A percentile compares a stretch with the other conserved stretches of the same genome.
phyloP scores from a whole-genome alignment of 2,113 vertebrate genomes.

The Pseudorasbora parva region DNA sequence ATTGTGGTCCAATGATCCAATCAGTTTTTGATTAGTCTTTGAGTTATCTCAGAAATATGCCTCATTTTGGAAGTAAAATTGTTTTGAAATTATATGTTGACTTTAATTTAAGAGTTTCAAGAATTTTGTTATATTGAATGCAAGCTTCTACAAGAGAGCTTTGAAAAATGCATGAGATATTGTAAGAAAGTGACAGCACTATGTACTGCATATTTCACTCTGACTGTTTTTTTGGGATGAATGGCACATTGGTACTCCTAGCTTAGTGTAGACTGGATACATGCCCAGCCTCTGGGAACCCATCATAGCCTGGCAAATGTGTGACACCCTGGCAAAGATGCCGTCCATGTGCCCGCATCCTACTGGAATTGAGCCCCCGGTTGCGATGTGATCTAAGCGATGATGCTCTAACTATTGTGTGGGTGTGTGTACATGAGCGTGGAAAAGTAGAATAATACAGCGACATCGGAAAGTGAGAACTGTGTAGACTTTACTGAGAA shows the following conservation, averaged over 20 bases:
- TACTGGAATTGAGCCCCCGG: constrained; percentile 93
- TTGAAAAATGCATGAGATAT: neutral
- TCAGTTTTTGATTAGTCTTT: neutral
- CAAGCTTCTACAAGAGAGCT: neutral
- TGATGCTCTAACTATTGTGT: constrained; percentile 59
- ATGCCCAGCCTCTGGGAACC: constrained; percentile 68
- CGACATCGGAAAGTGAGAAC: constrained; percentile 42
- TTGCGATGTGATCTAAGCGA: constrained; percentile 76
- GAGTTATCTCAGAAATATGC: neutral
- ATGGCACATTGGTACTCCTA: constrained; percentile 5
- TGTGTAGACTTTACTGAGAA: constrained; percentile 66
- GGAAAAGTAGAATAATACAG: constrained; percentile 30
- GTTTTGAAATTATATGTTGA: neutral
- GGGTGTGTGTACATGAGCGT: constrained; percentile 37
- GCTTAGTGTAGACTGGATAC: constrained; percentile 16
- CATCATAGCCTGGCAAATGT: constrained; percentile 82
- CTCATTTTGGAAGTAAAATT: neutral
- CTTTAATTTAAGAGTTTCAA: neutral
- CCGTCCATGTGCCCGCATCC: constrained; percentile 95
- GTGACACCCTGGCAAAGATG: constrained; percentile 87
- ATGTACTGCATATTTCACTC: neutral
- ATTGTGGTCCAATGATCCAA: neutral
- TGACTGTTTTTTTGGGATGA: constrained; percentile 2
- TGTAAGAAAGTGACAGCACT: neutral
- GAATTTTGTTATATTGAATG: neutral